Base-by-base conservation (phyloP, 2,113 vertebrate species). In the Gila orcuttii region DNA sequence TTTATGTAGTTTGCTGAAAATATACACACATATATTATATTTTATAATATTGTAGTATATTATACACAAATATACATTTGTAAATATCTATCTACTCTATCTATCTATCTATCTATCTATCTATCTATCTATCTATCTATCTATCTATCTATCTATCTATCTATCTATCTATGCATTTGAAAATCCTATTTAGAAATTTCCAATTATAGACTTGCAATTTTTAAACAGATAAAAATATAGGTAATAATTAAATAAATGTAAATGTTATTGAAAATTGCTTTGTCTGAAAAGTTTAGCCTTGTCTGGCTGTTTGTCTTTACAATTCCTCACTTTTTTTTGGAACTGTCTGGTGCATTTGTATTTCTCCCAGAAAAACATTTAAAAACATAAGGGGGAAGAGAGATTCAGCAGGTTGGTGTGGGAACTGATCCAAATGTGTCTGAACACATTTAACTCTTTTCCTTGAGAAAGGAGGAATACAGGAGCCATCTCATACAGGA, bases 321-420 rank as follows among this genome's bases (percentile, higher is more conserved):
- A 82, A 64, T 9, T 31, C 52, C 87, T 73, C 88, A 87, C 85
- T 89, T 90, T 57, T 90, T 80, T 87, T 21, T 42, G 7, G 74
- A 90, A 89, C 90, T 13, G 90, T 91, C 91, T 92, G 90, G 89
- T 36, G 88, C 80, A 87, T 87, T 88, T 17, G 25, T 66, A 33
- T 36, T 75, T 59, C 36, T 59, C 64, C 84, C 85, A 86, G 89
- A 85, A 89, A 88, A 87, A 87, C 64, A 86, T 92, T 92, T 89
- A 91, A 82, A 86, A 88, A 36, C 50, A 68, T 59, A 64, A 80
- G 47, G n/a, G 12, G 59, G n/a, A 33, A 47, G 79, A 28, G 42
- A 59, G 36, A 52, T 50, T 52, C 2, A 57, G 45, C 62, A 57
- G 83, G 45, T 28, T n/a, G 36, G 31, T 60, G 77, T 25, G 23